A percentile compares a stretch with the other conserved stretches of the same genome.
Conservation (phyloP, 2,888 invertebrate genomes). For the Caradrina kadenii region DNA sequence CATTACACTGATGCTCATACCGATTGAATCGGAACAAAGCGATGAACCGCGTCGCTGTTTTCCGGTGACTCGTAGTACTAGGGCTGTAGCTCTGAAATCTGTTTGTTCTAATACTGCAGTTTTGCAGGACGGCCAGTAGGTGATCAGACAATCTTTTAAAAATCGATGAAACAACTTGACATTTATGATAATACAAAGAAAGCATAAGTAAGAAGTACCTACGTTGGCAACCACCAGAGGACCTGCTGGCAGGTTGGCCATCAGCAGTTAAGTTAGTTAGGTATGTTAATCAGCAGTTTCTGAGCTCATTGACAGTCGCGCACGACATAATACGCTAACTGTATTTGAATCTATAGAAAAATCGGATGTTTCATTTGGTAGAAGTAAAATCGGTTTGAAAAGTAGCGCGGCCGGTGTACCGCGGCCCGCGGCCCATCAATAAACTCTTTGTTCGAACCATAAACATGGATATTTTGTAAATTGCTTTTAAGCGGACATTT, state of each 20-base stretch:
- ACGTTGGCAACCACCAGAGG: not conserved
- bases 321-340: constrained; percentile 73
- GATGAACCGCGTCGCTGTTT: not conserved
- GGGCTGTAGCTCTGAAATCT: too few species aligned
- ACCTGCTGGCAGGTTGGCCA: not conserved
- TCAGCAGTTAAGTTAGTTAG: too few species aligned
- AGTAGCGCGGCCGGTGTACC: constrained; percentile 48
- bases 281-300: constrained; percentile 41
- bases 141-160: not conserved
- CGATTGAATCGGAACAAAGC: not conserved
- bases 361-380: constrained; percentile 53
- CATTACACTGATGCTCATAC: not conserved
- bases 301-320: constrained; percentile 55
- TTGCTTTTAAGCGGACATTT: constrained; percentile 38
- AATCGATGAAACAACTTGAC: too few species aligned
- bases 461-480: constrained; percentile 49
- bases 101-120: too few species aligned
- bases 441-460: constrained; percentile 53
- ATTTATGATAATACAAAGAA: not conserved
- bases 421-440: constrained; percentile 45
- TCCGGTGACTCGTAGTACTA: not conserved
- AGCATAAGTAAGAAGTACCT: not conserved
- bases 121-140: not conserved
- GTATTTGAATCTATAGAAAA: constrained; percentile 68
- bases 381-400: constrained; percentile 49